Percentiles rank a stretch among this genome's conserved stretches.
These are phyloP conservation scores for Protobothrops mucrosquamatus DNA, from an alignment of 2,113 vertebrate genomes.

Conservation along the genomic window DNA sequence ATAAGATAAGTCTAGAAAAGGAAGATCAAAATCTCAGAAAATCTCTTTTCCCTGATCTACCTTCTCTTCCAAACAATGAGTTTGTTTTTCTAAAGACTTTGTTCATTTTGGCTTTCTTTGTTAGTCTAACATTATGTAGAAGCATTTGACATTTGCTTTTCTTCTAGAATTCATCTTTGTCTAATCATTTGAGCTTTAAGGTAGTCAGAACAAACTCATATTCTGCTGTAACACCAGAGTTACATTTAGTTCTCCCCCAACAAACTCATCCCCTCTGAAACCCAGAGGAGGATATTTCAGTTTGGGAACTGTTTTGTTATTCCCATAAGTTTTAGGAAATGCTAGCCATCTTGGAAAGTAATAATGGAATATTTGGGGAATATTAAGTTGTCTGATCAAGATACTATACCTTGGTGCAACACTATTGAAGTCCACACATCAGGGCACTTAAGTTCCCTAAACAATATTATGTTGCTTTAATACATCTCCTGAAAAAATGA, in stretches of 20 bases:
- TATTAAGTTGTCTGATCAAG: not conserved
- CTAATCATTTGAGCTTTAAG: not conserved
- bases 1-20: not conserved
- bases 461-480: not conserved
- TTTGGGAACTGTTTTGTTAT: not conserved
- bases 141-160: conserved; percentile 43
- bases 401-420: not conserved
- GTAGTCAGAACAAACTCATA: not conserved
- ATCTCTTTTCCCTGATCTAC: not conserved
- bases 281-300: not conserved
- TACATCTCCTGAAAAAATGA: not conserved
- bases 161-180: conserved; percentile 14
- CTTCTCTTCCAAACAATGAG: conserved; percentile 5
- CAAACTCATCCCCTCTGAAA: not conserved
- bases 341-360: not conserved
- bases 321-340: not conserved
- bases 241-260: not conserved
- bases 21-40: not conserved
- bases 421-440: not conserved
- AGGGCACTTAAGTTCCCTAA: not conserved
- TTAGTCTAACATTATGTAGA: conserved; percentile 17
- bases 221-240: not conserved
- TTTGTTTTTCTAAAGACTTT: conserved; percentile 15
- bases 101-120: conserved; percentile 35
- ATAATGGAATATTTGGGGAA: not conserved